Evolutionary conservation across 30 jellyfish, hydroid and myxozoan genomes (phyloP).

Genomic region (Pseudorhiza aurosa): DNA sequence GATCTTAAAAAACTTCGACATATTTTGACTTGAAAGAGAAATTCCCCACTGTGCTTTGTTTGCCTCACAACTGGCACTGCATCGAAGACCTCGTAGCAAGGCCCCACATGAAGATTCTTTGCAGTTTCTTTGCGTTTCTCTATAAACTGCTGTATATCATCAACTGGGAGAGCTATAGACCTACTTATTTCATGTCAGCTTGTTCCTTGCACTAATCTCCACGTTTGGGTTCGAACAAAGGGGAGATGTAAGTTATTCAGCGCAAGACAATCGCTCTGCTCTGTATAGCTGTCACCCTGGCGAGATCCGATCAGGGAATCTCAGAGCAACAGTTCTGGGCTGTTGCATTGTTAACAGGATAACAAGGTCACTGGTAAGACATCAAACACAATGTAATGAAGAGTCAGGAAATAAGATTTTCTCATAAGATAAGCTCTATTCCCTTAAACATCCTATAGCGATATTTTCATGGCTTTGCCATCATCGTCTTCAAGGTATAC

Average conservation of each 20-base stretch:
- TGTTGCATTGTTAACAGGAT: not conserved
- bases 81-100: not conserved
- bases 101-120: not conserved
- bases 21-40: too few relatives aligned
- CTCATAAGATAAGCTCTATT: too few relatives aligned
- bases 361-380: not conserved
- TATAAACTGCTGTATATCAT: constrained; percentile 18
- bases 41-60: constrained; percentile 11
- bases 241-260: constrained; percentile 22
- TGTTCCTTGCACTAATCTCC: constrained; percentile 17
- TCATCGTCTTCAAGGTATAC: too few relatives aligned
- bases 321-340: not conserved
- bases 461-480: too few relatives aligned
- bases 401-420: too few relatives aligned
- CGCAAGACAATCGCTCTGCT: not conserved
- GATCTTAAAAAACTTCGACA: too few relatives aligned
- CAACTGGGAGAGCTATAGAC: constrained; percentile 1
- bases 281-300: constrained; percentile 3
- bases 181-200: constrained; percentile 42
- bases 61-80: not conserved
- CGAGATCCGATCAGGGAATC: not conserved
- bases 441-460: too few relatives aligned
- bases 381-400: too few relatives aligned
- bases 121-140: not conserved
- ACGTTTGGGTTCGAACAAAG: constrained; percentile 15